Evolutionary conservation across 2,797 vertebrate species (phyloP).

Genomic region (Ceyx erithaca): DNA sequence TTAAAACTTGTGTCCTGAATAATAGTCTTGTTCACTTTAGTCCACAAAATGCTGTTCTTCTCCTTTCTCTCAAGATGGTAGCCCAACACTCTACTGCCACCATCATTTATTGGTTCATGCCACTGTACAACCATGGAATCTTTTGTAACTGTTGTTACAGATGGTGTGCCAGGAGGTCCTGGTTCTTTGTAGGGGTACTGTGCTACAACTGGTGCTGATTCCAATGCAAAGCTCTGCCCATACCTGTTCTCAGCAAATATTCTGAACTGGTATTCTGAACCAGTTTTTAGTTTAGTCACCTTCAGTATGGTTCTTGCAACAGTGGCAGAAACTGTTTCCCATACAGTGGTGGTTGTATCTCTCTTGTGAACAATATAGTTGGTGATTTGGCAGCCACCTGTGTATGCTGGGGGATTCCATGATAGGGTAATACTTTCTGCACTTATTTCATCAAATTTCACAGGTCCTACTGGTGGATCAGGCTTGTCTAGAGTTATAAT

Average conservation of each 20-base stretch:
- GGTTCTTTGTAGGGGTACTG: slow-evolving; percentile 98
- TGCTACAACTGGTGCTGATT: slow-evolving; percentile 89
- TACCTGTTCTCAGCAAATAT: slow-evolving; percentile 98
- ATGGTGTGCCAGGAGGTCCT: slow-evolving; percentile 97
- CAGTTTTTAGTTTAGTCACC: slow-evolving; percentile 92
- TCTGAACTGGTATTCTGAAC: slow-evolving; percentile 97
- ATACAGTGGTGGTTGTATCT: slow-evolving; percentile 91
- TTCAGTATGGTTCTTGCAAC: slow-evolving; percentile 93
- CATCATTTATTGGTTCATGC: slow-evolving; percentile 95
- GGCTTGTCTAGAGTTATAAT: slow-evolving; percentile 96
- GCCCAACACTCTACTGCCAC: slow-evolving; percentile 92
- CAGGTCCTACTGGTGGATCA: slow-evolving; percentile 93
- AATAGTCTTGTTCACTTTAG: slow-evolving; percentile 94
- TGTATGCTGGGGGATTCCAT: slow-evolving; percentile 92
- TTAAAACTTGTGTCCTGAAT: slow-evolving; percentile 93
- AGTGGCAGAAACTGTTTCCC: slow-evolving; percentile 93
- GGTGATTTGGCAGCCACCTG: slow-evolving; percentile 95
- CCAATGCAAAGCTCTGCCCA: slow-evolving; percentile 94
- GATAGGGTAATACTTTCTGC: slow-evolving; percentile 94
- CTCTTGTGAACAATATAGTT: slow-evolving; percentile 98
- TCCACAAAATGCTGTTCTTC: slow-evolving; percentile 98
- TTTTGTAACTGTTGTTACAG: slow-evolving; percentile 87
- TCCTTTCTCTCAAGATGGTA: slow-evolving; percentile 98
- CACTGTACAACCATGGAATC: slow-evolving; percentile 95
- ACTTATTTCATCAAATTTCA: slow-evolving; percentile 95